Percentiles rank a stretch among this genome's conserved stretches.
These are phyloP conservation scores for Vidua chalybeata DNA, from an alignment of 2,113 vertebrate genomes.

Conservation along the genomic window DNA sequence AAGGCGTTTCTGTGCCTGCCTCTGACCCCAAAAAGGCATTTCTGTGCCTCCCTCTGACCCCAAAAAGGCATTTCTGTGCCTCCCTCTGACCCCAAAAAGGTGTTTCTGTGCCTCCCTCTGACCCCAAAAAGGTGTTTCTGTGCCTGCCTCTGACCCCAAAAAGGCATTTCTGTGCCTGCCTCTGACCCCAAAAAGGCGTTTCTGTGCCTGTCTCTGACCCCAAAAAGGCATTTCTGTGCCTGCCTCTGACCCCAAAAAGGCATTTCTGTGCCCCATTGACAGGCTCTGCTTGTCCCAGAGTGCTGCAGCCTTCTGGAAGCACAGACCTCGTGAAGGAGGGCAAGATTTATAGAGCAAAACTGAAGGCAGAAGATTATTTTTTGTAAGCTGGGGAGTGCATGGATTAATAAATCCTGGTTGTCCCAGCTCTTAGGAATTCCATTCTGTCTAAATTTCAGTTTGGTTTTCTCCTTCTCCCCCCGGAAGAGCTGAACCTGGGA, in stretches of 20 bases:
- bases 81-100: not conserved
- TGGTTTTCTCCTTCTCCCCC: conserved; percentile 70
- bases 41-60: not conserved
- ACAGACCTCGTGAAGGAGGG: not conserved
- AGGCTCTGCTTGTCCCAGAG: not conserved
- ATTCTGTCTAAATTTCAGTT: conserved; percentile 70
- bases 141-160: not conserved
- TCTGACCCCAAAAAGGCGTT: not conserved
- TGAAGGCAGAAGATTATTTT: conserved; percentile 52
- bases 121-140: not conserved
- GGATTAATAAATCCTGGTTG: conserved; percentile 73
- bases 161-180: not conserved
- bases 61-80: not conserved
- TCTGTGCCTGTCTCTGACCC: not conserved
- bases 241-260: not conserved
- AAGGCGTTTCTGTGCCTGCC: not conserved
- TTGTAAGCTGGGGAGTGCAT: conserved; percentile 29
- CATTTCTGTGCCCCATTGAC: not conserved
- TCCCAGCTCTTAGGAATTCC: conserved; percentile 65
- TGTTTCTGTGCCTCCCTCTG: not conserved
- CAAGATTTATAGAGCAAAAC: conserved; percentile 61
- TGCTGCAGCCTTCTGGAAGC: not conserved
- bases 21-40: not conserved
- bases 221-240: too few species aligned
- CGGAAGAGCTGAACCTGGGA: conserved; percentile 62